Conservation (phyloP, 2,113 vertebrate genomes). For the Saguinus imperator region DNA sequence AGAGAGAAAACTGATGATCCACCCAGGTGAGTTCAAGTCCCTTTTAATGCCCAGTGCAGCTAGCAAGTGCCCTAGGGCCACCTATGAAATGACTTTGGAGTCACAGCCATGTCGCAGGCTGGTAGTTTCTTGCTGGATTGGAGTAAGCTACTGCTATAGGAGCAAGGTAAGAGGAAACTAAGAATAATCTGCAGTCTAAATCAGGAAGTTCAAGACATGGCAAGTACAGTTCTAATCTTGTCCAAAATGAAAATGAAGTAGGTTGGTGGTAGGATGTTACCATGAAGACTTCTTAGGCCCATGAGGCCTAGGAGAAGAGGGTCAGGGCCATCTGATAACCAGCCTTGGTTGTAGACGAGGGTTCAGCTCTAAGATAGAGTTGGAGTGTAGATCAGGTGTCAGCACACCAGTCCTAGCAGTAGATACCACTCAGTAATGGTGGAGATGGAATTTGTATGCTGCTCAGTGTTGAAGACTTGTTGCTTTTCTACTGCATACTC, state of each 20-base stretch:
- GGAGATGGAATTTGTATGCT: not conserved
- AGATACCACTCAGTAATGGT: not conserved
- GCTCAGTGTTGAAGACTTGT: not conserved
- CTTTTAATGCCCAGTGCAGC: not conserved
- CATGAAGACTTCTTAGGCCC: not conserved
- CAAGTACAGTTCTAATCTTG: not conserved
- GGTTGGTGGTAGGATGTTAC: not conserved
- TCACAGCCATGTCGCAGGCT: not conserved
- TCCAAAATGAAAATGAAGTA: not conserved
- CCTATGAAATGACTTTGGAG: not conserved
- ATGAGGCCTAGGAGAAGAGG: not conserved
- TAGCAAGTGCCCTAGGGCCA: not conserved
- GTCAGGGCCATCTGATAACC: not conserved
- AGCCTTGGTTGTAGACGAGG: not conserved
- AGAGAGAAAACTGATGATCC: not conserved
- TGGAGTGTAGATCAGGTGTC: not conserved
- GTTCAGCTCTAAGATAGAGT: not conserved
- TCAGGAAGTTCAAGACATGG: not conserved
- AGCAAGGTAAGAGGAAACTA: not conserved
- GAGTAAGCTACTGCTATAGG: not conserved
- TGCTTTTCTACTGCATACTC: not conserved
- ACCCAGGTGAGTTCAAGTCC: not conserved
- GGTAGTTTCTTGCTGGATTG: not conserved
- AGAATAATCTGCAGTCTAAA: not conserved
- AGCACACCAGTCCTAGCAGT: not conserved